Base-by-base conservation (phyloP, 2,113 vertebrate genomes). In the Clarias batrachus region DNA sequence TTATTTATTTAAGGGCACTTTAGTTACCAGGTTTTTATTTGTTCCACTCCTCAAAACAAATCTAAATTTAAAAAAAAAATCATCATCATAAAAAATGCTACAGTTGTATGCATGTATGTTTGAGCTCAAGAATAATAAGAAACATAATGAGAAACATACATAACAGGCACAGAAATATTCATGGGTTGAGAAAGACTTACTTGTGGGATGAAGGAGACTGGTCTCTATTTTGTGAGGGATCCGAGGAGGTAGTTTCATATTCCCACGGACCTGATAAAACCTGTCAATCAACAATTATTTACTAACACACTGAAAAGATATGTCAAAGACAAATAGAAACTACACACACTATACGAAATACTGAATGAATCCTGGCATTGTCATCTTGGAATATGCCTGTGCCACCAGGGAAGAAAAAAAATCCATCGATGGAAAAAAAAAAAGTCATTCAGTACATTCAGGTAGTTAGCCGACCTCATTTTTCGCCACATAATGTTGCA, bases 241-340 rank as follows among this genome's bases (percentile, higher is more conserved):
- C 92, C 97, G 96, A 87, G 97, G 95, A 88, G 98, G 97, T 89
- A 99, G 94, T 94, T 98, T 99, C 94, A 99, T 95, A 90, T 94
- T 96, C 27, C 93, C 94, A 92, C 97, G 97, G 66, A 99, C 96
- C 94, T 99, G 98, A 94, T 99, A 99, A 94, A 99, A 99, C 83
- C 98, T 99, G 90, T 65, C 81, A 57, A 85, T 19, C 56, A 81
- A 41, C 57, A 59, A 57, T 6, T 3, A 2, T 56, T 77, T 9
- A 56, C 14, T 4, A 77, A 54, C 48, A 77, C 74, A 56, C 5
- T n/a, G 8, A 65, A 65, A 25, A 65, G n/a, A 65, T 65, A 63
- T 10, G 65, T 30, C 66, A 33, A 68, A 68, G 66, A 65, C 11
- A 65, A 25, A 63, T n/a, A 63, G 6, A 63, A 10, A 10, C 21